phyloP scores from a whole-genome alignment of 1,140 invertebrate genomes.

The Acromyrmex echinatior region DNA sequence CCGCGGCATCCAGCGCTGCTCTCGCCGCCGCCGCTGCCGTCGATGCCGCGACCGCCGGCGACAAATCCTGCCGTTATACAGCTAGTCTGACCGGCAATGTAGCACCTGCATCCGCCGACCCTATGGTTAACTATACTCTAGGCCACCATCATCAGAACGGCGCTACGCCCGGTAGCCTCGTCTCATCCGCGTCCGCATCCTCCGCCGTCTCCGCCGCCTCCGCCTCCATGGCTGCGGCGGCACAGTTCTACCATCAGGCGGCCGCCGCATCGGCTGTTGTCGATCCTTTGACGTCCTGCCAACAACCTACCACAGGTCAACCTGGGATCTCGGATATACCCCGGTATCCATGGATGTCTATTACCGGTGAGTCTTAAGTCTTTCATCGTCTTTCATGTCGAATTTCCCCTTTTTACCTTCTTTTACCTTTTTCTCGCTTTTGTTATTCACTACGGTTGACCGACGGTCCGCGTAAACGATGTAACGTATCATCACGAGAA shows the following conservation, averaged over 20 bases:
- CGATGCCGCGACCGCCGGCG: constrained; percentile 87
- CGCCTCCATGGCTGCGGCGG: constrained; percentile 92
- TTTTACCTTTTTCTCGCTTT: neutral
- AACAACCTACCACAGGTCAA: constrained; percentile 90
- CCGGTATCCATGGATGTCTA: constrained; percentile 98
- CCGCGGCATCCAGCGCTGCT: constrained; percentile 87
- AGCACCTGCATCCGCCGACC: constrained; percentile 88
- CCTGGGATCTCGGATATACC: constrained; percentile 94
- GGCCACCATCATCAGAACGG: constrained; percentile 92
- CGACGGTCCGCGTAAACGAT: neutral
- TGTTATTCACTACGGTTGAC: neutral
- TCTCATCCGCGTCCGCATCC: constrained; percentile 86
- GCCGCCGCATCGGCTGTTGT: constrained; percentile 89
- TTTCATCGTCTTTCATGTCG: neutral
- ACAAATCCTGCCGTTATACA: constrained; percentile 93
- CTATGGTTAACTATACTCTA: constrained; percentile 93
- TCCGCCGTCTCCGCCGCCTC: constrained; percentile 90
- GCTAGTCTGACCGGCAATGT: constrained; percentile 89
- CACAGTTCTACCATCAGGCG: constrained; percentile 95
- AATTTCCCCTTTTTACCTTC: neutral
- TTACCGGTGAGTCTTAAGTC: constrained; percentile 92
- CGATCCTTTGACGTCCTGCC: constrained; percentile 89
- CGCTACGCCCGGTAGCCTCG: constrained; percentile 87
- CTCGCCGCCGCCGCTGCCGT: constrained; percentile 89
- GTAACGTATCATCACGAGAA: neutral